phyloP scores from a whole-genome alignment of 2,888 invertebrate genomes.

The Amphimallon solstitiale region DNA sequence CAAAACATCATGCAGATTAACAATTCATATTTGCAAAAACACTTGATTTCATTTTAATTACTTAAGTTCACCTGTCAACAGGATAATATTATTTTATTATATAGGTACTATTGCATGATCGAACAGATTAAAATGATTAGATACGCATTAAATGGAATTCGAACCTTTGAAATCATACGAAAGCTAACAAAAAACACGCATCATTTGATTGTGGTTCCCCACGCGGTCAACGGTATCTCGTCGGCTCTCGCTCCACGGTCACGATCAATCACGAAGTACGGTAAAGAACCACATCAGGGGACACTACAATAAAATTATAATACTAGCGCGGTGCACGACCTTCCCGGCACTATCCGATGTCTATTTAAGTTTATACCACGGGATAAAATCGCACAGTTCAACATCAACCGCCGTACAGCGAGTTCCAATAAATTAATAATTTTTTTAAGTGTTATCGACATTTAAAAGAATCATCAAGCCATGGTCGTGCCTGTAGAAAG shows the following conservation, averaged over 20 bases:
- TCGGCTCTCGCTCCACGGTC: neutral
- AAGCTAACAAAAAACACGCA: no score
- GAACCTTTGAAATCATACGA: no score
- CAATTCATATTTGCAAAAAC: no score
- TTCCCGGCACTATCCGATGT: neutral
- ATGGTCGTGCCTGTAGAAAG: constrained; percentile 31
- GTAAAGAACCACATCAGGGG: constrained; percentile 33
- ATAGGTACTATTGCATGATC: no score
- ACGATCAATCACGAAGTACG: constrained; percentile 23
- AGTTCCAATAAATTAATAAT: neutral
- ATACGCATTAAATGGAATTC: no score
- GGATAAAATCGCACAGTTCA: neutral
- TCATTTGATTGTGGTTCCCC: constrained; percentile 4
- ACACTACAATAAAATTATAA: neutral
- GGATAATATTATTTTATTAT: no score
- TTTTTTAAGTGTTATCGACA: neutral
- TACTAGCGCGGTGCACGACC: neutral
- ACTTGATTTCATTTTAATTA: no score
- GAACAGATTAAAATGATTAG: no score
- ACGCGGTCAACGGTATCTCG: neutral
- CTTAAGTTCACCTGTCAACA: no score
- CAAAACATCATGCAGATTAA: no score
- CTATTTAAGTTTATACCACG: constrained; percentile 1
- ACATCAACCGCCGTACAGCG: neutral
- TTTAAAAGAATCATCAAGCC: neutral